Evolutionary conservation across 2,113 vertebrate genomes (phyloP).

Genomic region (Pipa parva): DNA sequence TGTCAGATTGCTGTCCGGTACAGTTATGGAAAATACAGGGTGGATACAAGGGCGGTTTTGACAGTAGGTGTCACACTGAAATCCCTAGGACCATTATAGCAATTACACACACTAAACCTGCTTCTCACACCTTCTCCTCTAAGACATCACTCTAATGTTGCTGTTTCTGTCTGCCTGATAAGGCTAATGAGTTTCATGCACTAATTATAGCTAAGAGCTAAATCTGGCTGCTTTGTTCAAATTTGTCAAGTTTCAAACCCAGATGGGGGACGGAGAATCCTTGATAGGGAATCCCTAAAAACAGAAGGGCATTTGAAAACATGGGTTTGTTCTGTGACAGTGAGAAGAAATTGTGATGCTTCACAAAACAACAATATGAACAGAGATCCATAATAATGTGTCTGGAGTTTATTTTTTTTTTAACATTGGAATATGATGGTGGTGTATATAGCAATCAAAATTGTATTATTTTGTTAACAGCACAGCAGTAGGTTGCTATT

Average conservation of each 20-base stretch:
- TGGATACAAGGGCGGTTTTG: slow-evolving; percentile 6
- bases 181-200: slow-evolving; percentile 17
- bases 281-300: slow-evolving; percentile 1
- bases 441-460: too few species aligned
- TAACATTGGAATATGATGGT: background rate
- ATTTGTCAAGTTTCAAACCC: slow-evolving; percentile 10
- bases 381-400: background rate
- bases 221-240: slow-evolving; percentile 1
- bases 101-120: slow-evolving; percentile 20
- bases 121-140: background rate
- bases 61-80: slow-evolving; percentile 13
- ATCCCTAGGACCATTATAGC: slow-evolving; percentile 6
- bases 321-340: slow-evolving; percentile 1
- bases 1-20: slow-evolving; percentile 18
- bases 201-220: slow-evolving; percentile 31
- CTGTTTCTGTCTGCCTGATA: slow-evolving; percentile 19
- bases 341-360: background rate
- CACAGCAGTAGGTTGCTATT: too few species aligned
- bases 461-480: too few species aligned
- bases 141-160: slow-evolving; percentile 1
- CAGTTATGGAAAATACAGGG: background rate
- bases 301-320: slow-evolving; percentile 5
- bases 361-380: background rate
- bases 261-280: slow-evolving; percentile 10
- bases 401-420: background rate